Percentiles rank a stretch among this genome's conserved stretches.
Conservation (phyloP, 2,113 vertebrate species). For the Noctilio leporinus region DNA sequence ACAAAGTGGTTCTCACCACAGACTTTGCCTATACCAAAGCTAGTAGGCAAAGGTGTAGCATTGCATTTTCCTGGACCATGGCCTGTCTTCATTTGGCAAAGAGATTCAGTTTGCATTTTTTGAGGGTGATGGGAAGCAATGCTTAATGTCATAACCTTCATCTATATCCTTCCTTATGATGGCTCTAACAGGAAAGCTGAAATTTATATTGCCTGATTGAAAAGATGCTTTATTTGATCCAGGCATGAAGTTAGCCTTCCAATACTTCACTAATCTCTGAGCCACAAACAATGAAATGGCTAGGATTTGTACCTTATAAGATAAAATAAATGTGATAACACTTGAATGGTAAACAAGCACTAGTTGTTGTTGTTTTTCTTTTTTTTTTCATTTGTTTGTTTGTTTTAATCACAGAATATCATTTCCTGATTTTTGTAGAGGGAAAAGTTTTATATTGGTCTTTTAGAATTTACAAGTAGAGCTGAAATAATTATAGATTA, state of each 20-base stretch:
- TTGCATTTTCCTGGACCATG: neutral
- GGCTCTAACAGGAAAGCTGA: conserved; percentile 60
- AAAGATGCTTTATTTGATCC: conserved; percentile 71
- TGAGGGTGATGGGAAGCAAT: conserved; percentile 35
- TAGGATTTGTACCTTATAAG: conserved; percentile 49
- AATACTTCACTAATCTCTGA: conserved; percentile 35
- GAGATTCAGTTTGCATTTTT: conserved; percentile 34
- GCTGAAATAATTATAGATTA: neutral
- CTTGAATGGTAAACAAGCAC: conserved; percentile 63
- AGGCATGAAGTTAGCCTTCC: conserved; percentile 49
- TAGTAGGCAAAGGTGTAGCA: neutral
- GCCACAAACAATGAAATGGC: conserved; percentile 42
- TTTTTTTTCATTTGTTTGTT: too few relatives aligned
- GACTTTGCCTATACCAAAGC: too few relatives aligned
- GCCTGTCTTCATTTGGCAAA: conserved; percentile 32
- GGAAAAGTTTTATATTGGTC: neutral
- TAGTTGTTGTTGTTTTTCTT: too few relatives aligned
- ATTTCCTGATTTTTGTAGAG: neutral
- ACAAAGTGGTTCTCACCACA: neutral
- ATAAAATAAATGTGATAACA: conserved; percentile 50
- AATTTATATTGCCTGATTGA: conserved; percentile 69
- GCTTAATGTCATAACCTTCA: conserved; percentile 56
- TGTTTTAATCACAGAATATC: neutral
- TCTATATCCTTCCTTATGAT: conserved; percentile 59
- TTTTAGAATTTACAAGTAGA: neutral